phyloP scores from a whole-genome alignment of 2,113 vertebrate species.

The Genyomyrus donnyi region DNA sequence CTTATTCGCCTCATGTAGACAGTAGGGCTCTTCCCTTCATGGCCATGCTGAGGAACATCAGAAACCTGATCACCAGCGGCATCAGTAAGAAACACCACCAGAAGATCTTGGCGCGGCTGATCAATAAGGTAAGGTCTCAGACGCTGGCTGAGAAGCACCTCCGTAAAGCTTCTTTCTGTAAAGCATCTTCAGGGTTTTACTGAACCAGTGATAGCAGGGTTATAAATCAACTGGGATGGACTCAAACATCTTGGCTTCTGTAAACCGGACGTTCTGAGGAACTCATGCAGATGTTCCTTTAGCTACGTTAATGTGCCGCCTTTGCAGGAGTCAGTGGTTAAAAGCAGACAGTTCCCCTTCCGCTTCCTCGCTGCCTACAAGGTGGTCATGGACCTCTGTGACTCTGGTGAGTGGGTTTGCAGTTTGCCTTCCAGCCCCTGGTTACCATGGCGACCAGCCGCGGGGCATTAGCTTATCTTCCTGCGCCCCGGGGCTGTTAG shows the following conservation, averaged over 20 bases:
- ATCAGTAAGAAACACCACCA: slow-evolving; percentile 71
- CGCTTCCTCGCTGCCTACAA: slow-evolving; percentile 79
- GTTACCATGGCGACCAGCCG: background rate
- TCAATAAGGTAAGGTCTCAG: slow-evolving; percentile 52
- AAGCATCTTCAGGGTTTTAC: background rate
- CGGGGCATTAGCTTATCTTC: background rate
- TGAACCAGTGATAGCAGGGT: background rate
- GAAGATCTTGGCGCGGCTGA: slow-evolving; percentile 61
- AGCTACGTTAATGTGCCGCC: background rate
- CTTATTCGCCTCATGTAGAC: slow-evolving; percentile 49
- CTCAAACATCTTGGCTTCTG: background rate
- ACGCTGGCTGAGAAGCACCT: background rate
- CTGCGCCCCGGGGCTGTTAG: background rate
- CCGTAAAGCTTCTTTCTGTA: background rate
- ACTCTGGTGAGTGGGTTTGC: slow-evolving; percentile 35
- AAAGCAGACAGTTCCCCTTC: slow-evolving; percentile 77
- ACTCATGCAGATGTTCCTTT: background rate
- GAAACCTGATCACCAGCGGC: slow-evolving; percentile 68
- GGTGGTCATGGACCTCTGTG: slow-evolving; percentile 57
- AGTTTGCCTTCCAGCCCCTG: background rate
- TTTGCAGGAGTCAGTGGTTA: slow-evolving; percentile 65
- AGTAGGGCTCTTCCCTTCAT: slow-evolving; percentile 75
- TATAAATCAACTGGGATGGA: background rate
- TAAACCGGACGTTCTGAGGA: background rate
- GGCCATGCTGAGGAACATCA: slow-evolving; percentile 83